These are phyloP conservation scores for Stichodactyla helianthus DNA, from an alignment of 64 coral and sea anemone genomes.

Conservation along the genomic window DNA sequence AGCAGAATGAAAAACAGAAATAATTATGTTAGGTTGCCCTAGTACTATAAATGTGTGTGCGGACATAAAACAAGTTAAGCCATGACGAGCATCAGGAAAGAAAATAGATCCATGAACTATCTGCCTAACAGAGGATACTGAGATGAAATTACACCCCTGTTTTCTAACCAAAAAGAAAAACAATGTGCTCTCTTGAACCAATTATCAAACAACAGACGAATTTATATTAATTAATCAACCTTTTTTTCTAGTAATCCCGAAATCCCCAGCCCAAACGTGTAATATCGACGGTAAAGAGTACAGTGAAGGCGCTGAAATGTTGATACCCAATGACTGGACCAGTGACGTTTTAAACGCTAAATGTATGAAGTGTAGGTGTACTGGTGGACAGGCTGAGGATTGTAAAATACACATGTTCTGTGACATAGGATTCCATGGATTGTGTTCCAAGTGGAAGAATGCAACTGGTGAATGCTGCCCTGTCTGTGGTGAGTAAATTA, in stretches of 20 bases:
- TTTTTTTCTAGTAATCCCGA: neutral
- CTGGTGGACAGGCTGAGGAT: neutral
- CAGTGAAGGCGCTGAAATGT: constrained; percentile 6
- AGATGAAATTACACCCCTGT: too few relatives aligned
- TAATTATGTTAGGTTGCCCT: too few relatives aligned
- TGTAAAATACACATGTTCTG: neutral
- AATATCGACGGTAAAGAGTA: constrained; percentile 14
- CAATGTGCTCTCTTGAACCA: too few relatives aligned
- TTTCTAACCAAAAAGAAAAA: too few relatives aligned
- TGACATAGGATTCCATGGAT: neutral
- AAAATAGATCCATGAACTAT: too few relatives aligned
- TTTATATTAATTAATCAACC: neutral
- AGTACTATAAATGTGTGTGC: too few relatives aligned
- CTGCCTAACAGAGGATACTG: too few relatives aligned
- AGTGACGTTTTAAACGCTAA: neutral
- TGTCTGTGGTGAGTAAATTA: neutral
- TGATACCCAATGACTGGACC: constrained; percentile 7
- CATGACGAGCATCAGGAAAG: too few relatives aligned
- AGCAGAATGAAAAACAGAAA: too few relatives aligned
- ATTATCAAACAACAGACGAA: neutral
- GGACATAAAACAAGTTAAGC: too few relatives aligned
- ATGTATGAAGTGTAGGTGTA: constrained; percentile 5
- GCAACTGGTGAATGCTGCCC: constrained; percentile 14
- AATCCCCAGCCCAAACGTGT: neutral
- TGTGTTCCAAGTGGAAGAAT: neutral